Evolutionary conservation across 2,888 invertebrate species (phyloP), one percentile per base, ranked within the genome.

Genomic region (Eupsilia transversa): DNA sequence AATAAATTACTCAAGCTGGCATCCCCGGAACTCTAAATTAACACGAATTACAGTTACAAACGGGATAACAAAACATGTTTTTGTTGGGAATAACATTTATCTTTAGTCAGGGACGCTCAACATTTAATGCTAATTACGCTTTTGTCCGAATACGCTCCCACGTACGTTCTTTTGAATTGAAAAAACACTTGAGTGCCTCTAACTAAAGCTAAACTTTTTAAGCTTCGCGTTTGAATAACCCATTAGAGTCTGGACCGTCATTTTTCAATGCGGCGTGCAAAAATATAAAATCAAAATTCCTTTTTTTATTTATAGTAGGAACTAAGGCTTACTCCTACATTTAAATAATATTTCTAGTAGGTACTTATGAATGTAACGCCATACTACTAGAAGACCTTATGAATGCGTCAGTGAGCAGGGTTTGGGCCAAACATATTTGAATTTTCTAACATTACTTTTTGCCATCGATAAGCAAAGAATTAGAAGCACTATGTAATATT

Each of bases 1-100:
- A 83, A 87, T 85, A 87, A 81, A 88, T 86, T 83, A 83, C 54
- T 43, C 70, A 56, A 70, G 46, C 70, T 79, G 74, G 79, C 77
- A 85, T 69, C 70, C 71, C 69, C 69, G 77, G 63, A 78, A 81
- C 76, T 80, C 74, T 67, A 77, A 81, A 77, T 83, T 86, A 80
- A 73, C 74, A 56, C 72, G 67, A 83, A 81, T 83, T 80, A 83
- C 59, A 60, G 67, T 77, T 60, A 85, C 74, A 68, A 66, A 66
- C 74, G 61, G 82, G 57, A 67, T 73, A 79, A 84, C 80, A 80
- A 75, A 81, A 84, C 74, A 77, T 74, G 75, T 74, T 85, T 74
- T 78, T 74, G 74, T 73, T 86, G 56, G 60, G 63, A 83, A 83
- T 70, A 79, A 75, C 77, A 77, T 82, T 79, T 81, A 79, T 78